Conservation (phyloP, 2,113 vertebrate species). For the Mesembrinibis cayennensis region DNA sequence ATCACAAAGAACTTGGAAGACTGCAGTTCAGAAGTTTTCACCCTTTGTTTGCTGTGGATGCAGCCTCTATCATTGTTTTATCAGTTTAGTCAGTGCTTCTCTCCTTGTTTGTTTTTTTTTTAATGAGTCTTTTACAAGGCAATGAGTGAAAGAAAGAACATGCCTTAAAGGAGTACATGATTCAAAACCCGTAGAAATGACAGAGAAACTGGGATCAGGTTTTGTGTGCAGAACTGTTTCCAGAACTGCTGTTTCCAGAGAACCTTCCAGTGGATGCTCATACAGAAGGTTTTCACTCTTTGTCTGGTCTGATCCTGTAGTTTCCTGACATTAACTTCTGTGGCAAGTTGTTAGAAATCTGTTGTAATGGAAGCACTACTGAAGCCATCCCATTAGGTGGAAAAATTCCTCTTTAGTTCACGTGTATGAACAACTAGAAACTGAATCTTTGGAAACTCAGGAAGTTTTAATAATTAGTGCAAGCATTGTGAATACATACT, state of each 20-base stretch:
- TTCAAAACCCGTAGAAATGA: constrained; percentile 5
- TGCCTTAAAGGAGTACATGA: not conserved
- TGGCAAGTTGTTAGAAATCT: not conserved
- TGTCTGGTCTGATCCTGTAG: not conserved
- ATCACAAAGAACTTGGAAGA: not conserved
- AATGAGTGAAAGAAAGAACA: not conserved
- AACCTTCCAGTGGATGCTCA: constrained; percentile 19
- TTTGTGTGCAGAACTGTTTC: not conserved
- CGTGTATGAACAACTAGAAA: not conserved
- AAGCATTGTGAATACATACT: not conserved
- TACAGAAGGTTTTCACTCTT: not conserved
- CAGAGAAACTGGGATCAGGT: not conserved
- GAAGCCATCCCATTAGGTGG: not conserved
- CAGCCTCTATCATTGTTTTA: not conserved
- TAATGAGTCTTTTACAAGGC: not conserved
- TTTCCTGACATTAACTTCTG: not conserved
- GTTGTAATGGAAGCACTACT: accelerated
- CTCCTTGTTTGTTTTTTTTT: not conserved
- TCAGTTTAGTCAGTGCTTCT: not conserved
- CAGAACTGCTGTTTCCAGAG: constrained; percentile 1
- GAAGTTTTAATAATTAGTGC: not conserved
- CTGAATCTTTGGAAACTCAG: not conserved
- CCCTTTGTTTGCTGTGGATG: not conserved
- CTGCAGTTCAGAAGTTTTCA: not conserved
- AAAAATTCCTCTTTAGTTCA: not conserved